Percentiles rank a stretch among this genome's conserved stretches.
These are phyloP conservation scores for Hylaeus volcanicus DNA, from an alignment of 1,140 invertebrate species.

Conservation along the genomic window DNA sequence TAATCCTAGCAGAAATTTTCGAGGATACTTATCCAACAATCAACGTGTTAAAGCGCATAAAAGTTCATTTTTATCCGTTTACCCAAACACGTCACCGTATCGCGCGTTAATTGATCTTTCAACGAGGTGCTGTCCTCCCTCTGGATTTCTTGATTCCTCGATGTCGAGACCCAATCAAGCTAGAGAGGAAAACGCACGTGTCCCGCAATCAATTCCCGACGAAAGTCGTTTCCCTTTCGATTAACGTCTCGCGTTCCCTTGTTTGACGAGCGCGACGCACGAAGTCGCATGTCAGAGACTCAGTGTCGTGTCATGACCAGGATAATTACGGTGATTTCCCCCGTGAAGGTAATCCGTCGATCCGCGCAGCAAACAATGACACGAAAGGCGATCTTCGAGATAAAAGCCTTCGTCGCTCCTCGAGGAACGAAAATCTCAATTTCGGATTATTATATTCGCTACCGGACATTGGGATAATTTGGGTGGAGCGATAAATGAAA, in stretches of 20 bases:
- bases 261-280: conserved; percentile 20
- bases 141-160: conserved; percentile 49
- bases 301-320: neutral
- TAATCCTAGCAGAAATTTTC: no score
- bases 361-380: neutral
- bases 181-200: conserved; percentile 40
- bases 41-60: no score
- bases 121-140: conserved; percentile 52
- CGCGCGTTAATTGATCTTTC: conserved; percentile 61
- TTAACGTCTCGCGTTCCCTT: conserved; percentile 35
- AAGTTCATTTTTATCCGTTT: no score
- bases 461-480: no score
- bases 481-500: no score
- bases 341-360: conserved; percentile 15
- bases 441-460: neutral
- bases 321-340: conserved; percentile 32
- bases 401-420: neutral
- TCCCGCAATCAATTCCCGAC: conserved; percentile 48
- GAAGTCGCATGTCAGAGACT: neutral
- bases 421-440: neutral
- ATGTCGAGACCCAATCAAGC: conserved; percentile 50
- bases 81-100: no score
- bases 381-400: no score
- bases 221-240: conserved; percentile 60
- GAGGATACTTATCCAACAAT: no score